These are phyloP conservation scores for Eristalinus sepulchralis DNA, from an alignment of 2,888 invertebrate species.

Conservation along the genomic window DNA sequence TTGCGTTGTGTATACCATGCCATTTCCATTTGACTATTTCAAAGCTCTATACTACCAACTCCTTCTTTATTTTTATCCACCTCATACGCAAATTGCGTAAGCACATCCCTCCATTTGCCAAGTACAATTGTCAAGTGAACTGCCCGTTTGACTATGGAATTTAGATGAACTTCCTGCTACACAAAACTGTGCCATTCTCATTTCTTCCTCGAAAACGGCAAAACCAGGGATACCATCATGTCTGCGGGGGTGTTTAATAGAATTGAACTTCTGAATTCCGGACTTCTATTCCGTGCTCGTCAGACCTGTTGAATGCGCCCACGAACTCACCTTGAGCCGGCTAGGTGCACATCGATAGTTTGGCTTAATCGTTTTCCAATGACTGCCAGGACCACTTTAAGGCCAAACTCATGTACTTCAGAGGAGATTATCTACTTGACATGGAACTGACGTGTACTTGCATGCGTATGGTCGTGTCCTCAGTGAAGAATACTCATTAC, in stretches of 20 bases:
- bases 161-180: conserved; percentile 61
- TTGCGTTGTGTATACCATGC: too few relatives aligned
- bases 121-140: conserved; percentile 39
- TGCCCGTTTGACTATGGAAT: conserved; percentile 39
- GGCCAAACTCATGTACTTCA: not conserved
- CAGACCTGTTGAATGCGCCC: conserved; percentile 31
- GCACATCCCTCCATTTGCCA: not conserved
- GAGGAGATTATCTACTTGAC: not conserved
- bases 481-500: not conserved
- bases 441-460: not conserved
- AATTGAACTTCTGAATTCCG: conserved; percentile 62
- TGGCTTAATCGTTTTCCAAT: not conserved
- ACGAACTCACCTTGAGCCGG: not conserved
- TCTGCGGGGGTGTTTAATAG: conserved; percentile 19
- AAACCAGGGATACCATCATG: not conserved
- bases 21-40: too few relatives aligned
- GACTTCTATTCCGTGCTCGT: conserved; percentile 9
- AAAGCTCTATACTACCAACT: too few relatives aligned
- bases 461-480: not conserved
- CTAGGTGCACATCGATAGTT: not conserved
- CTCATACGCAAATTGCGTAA: not conserved
- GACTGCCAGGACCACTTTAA: not conserved
- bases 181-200: conserved; percentile 35
- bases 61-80: too few relatives aligned
- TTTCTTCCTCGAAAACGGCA: not conserved